Evolutionary conservation across 2,113 vertebrate species (phyloP).

Genomic region (Tricholaema leucomelas): DNA sequence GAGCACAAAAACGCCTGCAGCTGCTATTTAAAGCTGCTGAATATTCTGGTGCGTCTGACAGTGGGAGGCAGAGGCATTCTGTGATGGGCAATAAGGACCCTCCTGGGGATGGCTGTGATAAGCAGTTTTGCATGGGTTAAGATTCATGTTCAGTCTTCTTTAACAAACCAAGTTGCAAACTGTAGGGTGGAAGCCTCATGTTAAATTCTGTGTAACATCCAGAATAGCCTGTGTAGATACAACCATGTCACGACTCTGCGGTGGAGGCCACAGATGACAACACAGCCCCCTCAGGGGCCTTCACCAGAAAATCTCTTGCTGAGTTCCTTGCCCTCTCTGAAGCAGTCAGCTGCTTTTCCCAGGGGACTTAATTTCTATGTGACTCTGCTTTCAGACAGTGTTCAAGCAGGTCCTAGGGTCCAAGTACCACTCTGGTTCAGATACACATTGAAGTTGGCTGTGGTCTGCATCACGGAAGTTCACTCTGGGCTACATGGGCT

Average conservation of each 20-base stretch:
- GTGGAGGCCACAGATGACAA: background rate
- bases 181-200: background rate
- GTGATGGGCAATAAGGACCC: background rate
- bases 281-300: background rate
- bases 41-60: background rate
- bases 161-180: background rate
- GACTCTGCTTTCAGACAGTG: background rate
- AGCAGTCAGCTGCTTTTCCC: background rate
- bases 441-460: background rate
- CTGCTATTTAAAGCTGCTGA: constrained; percentile 30
- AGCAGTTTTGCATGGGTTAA: background rate
- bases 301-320: background rate
- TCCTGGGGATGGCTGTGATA: background rate
- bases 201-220: background rate
- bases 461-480: background rate
- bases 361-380: background rate
- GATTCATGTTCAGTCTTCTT: background rate
- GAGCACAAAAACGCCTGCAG: background rate
- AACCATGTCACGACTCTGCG: background rate
- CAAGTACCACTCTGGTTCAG: background rate
- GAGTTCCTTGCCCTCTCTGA: background rate
- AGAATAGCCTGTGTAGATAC: accelerated
- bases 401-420: background rate
- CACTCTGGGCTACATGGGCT: background rate
- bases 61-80: background rate